Base-by-base conservation (phyloP, 2,113 vertebrate species). In the Upupa epops region DNA sequence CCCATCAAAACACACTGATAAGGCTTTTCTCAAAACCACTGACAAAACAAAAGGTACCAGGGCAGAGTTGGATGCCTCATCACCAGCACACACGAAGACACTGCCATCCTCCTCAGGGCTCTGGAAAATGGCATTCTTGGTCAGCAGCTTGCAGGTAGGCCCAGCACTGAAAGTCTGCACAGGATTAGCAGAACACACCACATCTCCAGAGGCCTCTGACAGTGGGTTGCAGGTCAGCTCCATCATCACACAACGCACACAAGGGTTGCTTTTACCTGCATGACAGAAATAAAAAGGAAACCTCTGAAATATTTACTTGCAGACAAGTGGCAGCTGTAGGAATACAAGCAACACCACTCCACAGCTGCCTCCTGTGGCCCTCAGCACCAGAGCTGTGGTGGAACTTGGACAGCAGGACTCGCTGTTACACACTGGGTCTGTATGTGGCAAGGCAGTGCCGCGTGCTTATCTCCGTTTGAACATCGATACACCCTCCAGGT, bases 361-460 rank as follows among this genome's bases (percentile, higher is more conserved):
- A n/a, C 32, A 71, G 42, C 73, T 52, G 65, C 65, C 65, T 54
- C 25, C 21, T 65, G 77, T 56, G 11, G 13, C 21, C 32, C 31
- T 64, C 18, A 16, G 86, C 52, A 40, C 20, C 37, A 31, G 17
- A 29, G 54, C 19, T 32, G 22, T n/a, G 32, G 28, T 8, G 8
- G 13, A 78, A 29, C 26, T 51, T 48, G 11, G 40, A 42, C 40
- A 42, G 16, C 34, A 13, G 60, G 31, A 9, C 31, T 6, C 4
- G 31, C 31, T 0, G 2, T 31, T 16, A 94, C 98, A 10, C 86
- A 99, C 98, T 97, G 26, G 98, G 99, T 90, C 99, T 97, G 93
- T 99, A 99, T 0, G 98, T 99, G 18, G 99, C 98, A 11, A 99
- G 98, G 94, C 99, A 99, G 97, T 99, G 99, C 9, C 98, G 96